Conservation (phyloP, 2,797 vertebrate genomes). For the Coreius guichenoti region DNA sequence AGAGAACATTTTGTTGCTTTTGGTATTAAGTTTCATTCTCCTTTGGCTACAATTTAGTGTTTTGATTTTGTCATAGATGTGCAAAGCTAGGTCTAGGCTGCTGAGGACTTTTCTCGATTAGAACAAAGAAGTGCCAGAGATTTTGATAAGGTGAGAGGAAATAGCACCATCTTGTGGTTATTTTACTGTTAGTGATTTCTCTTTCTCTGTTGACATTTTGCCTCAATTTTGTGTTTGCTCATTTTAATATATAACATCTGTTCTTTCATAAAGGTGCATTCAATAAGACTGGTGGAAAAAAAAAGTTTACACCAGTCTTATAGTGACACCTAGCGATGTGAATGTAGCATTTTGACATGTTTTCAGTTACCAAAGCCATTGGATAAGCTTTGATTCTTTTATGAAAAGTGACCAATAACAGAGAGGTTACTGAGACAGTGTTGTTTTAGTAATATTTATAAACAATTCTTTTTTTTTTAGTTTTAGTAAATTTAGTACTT, state of each 20-base stretch:
- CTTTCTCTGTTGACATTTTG: not conserved
- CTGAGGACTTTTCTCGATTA: not conserved
- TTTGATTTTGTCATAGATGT: not conserved
- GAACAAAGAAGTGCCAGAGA: slow-evolving; percentile 6
- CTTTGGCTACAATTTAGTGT: not conserved
- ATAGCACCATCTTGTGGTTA: slow-evolving; percentile 31
- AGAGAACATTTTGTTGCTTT: not conserved
- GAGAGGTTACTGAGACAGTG: not conserved
- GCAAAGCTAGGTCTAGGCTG: not conserved
- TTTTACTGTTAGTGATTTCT: not conserved
- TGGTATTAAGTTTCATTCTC: not conserved
- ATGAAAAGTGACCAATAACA: not conserved
- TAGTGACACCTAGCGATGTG: not conserved
- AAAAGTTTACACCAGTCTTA: not conserved
- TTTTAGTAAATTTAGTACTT: not conserved
- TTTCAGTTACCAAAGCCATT: not conserved
- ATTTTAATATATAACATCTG: not conserved
- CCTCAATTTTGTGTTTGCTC: not conserved
- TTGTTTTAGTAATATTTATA: not conserved
- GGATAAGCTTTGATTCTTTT: not conserved
- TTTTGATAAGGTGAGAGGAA: not conserved
- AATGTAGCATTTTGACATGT: not conserved
- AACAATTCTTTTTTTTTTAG: not conserved
- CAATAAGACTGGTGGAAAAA: not conserved
- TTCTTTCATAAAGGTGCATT: not conserved